phyloP scores from a whole-genome alignment of 2,797 vertebrate genomes.

The Scolopax rusticola region DNA sequence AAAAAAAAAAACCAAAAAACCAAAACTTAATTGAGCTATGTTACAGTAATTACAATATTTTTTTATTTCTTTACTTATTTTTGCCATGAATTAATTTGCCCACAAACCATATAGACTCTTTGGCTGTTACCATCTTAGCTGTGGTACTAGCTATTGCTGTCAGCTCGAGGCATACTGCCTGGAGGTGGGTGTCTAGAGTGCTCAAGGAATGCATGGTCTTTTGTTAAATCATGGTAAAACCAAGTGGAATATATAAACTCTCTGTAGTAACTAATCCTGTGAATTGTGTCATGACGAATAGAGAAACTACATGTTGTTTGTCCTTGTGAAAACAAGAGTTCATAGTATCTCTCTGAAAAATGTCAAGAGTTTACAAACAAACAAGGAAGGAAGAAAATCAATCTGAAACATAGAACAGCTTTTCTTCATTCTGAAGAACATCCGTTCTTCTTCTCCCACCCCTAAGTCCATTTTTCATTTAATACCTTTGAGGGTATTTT shows the following conservation, averaged over 20 bases:
- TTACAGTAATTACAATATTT: background rate
- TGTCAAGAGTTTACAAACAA: background rate
- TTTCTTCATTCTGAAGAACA: background rate
- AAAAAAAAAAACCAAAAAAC: background rate
- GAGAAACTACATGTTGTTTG: background rate
- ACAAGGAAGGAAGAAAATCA: background rate
- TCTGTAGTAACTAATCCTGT: background rate
- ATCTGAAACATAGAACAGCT: background rate
- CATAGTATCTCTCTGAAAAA: background rate
- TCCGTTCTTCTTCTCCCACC: background rate
- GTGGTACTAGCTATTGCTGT: slow-evolving; percentile 12
- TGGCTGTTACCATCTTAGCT: background rate
- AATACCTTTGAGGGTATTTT: background rate
- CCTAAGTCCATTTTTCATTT: background rate
- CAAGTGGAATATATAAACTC: background rate
- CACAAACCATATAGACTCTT: background rate
- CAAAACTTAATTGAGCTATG: background rate
- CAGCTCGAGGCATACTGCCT: background rate
- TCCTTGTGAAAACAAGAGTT: background rate
- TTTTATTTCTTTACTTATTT: background rate
- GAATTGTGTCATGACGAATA: background rate
- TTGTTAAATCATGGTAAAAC: slow-evolving; percentile 19
- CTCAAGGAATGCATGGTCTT: background rate
- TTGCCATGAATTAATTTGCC: background rate
- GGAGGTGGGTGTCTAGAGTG: background rate